Evolutionary conservation across 2,888 invertebrate genomes (phyloP), one percentile per base, ranked within the genome.

Genomic region (Oscheius sp.): DNA sequence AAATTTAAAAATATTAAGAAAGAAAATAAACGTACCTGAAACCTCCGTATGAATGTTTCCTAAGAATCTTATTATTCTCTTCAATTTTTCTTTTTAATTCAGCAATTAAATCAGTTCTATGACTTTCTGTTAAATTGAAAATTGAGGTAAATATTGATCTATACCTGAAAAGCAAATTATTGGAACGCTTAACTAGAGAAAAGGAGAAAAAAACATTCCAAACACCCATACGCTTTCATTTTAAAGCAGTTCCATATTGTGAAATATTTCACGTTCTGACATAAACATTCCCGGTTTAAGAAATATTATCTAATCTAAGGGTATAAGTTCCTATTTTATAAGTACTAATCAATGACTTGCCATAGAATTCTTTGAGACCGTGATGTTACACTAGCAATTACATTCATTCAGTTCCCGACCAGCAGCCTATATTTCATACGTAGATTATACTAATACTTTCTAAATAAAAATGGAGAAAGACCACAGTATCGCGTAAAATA

Each of bases 41-140:
- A 71, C 73, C 69, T 1, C 73, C 71, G 3, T 70, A 61, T 3
- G 74, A 65, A 52, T 72, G 74, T n/a, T 69, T 71, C 31, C 69
- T 52, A 42, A 77, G 72, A 61, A 73, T 64, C 25, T 46, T 29
- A 20, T 23, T 45, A 17, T 68, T 68, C 27, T 61, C 48, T 31
- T 27, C 68, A 8, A 68, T 48, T 48, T 68, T 48, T 37, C 33
- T 37, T 23, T 42, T 58, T 15, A 68, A 17, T 39, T 68, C 68
- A 25, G 46, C 50, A 10, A 68, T 23, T 8, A 50, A 34, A 23
- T 68, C 68, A 10, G 52, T 8, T 27, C 31, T 20, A n/a, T 27
- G 8, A 39, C 4, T 17, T 33, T 61, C n/a, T 8, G 31, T 29
- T 15, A 46, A 31, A 31, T 17, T 3, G 0, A 25, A 23, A 23